phyloP scores from a whole-genome alignment of 2,113 vertebrate species.

The Apodemus speciosus region DNA sequence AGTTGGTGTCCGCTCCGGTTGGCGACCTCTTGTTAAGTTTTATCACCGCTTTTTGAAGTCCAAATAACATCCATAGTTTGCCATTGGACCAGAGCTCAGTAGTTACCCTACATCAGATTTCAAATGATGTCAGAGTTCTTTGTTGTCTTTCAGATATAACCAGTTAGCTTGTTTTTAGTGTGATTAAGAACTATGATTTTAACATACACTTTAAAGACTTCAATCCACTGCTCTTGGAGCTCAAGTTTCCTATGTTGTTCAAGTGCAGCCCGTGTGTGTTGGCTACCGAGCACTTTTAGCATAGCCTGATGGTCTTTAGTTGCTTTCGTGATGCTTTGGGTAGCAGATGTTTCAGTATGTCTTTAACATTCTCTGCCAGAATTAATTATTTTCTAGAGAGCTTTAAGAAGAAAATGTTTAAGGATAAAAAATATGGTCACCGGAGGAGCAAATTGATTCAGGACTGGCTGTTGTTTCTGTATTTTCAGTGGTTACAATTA shows the following conservation, averaged over 20 bases:
- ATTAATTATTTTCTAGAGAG: neutral
- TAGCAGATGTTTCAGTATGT: neutral
- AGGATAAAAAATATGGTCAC: neutral
- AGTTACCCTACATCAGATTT: neutral
- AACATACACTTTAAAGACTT: neutral
- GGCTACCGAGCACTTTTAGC: neutral
- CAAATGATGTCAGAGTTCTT: neutral
- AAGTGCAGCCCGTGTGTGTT: neutral
- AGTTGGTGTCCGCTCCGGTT: no score
- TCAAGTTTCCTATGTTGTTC: neutral
- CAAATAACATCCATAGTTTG: neutral
- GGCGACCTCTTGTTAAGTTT: neutral
- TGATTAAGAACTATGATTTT: neutral
- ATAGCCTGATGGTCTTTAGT: neutral
- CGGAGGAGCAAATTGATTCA: no score
- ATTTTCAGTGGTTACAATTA: neutral
- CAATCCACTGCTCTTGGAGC: neutral
- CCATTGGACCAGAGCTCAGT: neutral
- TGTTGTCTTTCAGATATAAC: neutral
- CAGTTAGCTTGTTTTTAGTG: neutral
- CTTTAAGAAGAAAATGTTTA: neutral
- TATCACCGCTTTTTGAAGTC: neutral
- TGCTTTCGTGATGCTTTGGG: neutral
- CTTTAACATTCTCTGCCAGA: neutral
- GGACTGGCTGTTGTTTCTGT: neutral